Conservation (phyloP, 2,888 invertebrate genomes). For the Hirtodrosophila alboralis region DNA sequence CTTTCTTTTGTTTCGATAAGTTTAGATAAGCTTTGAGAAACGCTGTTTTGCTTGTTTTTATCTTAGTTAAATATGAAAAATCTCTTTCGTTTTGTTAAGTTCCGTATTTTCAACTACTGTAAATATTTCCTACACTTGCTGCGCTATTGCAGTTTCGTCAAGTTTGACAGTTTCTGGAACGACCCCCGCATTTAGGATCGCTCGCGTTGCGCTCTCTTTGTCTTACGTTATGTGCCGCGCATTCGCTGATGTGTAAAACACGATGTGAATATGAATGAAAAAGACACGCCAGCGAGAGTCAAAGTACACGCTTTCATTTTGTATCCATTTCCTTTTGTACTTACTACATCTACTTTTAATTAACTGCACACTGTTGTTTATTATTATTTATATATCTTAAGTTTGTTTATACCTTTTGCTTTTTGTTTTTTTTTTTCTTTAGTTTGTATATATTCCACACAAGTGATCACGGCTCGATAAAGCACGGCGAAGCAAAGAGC, state of each 20-base stretch:
- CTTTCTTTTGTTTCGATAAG: no score
- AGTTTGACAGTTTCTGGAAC: conserved; percentile 24
- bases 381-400: conserved; percentile 18
- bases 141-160: no score
- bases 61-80: no score
- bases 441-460: conserved; percentile 16
- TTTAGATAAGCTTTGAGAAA: no score
- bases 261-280: conserved; percentile 73
- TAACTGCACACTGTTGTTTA: conserved; percentile 7
- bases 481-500: conserved; percentile 25
- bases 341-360: conserved; percentile 3
- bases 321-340: conserved; percentile 19
- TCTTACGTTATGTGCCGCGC: conserved; percentile 31
- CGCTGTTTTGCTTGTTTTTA: no score
- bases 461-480: conserved; percentile 42
- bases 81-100: no score
- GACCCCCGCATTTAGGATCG: conserved; percentile 5
- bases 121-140: no score
- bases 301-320: conserved; percentile 75
- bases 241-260: conserved; percentile 60
- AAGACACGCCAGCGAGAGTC: conserved; percentile 67
- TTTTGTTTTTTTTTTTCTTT: conserved; percentile 16
- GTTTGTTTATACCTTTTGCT: conserved; percentile 52
- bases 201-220: conserved; percentile 14
- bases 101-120: no score